Conservation (phyloP, 1,140 invertebrate species). For the Apis dorsata region DNA sequence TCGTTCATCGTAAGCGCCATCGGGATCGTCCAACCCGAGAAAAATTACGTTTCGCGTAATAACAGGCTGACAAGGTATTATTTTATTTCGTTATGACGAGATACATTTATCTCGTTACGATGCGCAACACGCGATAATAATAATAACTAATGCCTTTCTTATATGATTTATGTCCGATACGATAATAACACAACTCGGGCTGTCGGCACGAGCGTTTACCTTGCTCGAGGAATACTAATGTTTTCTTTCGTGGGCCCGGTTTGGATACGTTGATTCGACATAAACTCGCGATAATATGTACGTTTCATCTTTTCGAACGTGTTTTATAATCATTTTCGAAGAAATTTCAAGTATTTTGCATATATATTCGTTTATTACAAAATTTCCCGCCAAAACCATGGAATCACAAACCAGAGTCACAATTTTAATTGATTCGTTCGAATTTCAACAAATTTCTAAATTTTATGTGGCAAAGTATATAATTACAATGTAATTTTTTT, state of each 20-base stretch:
- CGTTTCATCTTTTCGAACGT: not conserved
- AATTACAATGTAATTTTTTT: no score
- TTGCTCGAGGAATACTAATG: not conserved
- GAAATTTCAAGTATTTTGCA: no score
- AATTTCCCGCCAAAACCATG: no score
- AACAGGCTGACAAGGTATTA: not conserved
- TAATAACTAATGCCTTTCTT: constrained; percentile 2
- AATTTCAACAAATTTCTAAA: no score
- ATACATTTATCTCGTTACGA: not conserved
- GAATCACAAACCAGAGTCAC: no score
- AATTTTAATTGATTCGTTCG: no score
- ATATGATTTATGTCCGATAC: not conserved
- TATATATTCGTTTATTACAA: no score
- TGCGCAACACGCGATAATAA: not conserved
- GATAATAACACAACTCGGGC: not conserved
- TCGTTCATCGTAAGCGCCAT: constrained; percentile 12
- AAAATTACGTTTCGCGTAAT: not conserved
- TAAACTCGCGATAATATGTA: not conserved
- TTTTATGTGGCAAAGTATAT: no score
- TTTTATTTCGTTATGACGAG: not conserved
- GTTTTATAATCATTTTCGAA: no score
- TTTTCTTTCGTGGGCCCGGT: not conserved
- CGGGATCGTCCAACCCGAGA: not conserved
- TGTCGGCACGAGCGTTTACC: not conserved
- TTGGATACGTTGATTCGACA: not conserved